Evolutionary conservation across 2,888 invertebrate species (phyloP).

Genomic region (Callosobruchus maculatus): DNA sequence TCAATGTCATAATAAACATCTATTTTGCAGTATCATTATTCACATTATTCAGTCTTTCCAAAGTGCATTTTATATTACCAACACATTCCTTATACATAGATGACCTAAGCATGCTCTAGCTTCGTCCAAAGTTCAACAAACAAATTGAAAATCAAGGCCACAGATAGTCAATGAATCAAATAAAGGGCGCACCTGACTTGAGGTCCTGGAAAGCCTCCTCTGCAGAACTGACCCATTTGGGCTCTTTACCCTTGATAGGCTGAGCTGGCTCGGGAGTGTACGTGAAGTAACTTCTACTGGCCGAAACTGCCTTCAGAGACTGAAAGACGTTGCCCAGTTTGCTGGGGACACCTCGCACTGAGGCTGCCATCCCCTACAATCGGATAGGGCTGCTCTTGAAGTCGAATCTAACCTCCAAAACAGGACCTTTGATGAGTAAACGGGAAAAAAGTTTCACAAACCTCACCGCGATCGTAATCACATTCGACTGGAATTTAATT

Average conservation of each 20-base stretch:
- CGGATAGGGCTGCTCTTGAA: not conserved
- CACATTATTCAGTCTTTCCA: too few relatives aligned
- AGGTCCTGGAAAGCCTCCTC: conserved; percentile 77
- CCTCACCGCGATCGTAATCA: not conserved
- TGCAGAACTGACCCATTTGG: conserved; percentile 63
- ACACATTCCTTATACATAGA: not conserved
- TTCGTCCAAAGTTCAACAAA: not conserved
- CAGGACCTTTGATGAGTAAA: not conserved
- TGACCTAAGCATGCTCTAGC: not conserved
- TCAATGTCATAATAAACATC: too few relatives aligned
- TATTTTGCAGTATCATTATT: too few relatives aligned
- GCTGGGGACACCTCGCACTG: conserved; percentile 30
- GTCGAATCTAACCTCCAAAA: not conserved
- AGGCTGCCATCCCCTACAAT: conserved; percentile 17
- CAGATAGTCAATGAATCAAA: not conserved
- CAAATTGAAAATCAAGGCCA: not conserved
- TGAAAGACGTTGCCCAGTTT: conserved; percentile 36
- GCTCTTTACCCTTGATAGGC: conserved; percentile 68
- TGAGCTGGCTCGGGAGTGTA: conserved; percentile 79
- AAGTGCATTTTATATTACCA: too few relatives aligned
- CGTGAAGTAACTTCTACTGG: conserved; percentile 64
- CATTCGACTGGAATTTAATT: not conserved
- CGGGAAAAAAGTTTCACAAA: not conserved
- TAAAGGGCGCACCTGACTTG: conserved; percentile 66
- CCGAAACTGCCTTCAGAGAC: conserved; percentile 33